These are phyloP conservation scores for Gymnocephalus cernua DNA, from an alignment of 2,113 vertebrate genomes.

Conservation along the genomic window DNA sequence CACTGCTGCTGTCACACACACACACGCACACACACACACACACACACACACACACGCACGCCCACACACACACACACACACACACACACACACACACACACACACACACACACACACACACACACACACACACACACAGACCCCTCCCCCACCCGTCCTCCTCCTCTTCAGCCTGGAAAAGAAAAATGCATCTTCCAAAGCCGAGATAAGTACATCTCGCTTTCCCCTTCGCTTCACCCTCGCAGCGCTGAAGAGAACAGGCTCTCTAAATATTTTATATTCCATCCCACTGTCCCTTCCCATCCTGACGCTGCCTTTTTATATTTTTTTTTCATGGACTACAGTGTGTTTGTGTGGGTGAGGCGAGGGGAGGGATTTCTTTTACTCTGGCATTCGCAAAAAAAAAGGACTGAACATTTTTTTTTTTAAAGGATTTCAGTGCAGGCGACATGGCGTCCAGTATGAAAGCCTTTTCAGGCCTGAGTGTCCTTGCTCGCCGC, in stretches of 20 bases:
- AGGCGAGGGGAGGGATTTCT: slow-evolving; percentile 23
- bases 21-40: no score
- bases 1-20: no score
- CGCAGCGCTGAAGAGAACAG: slow-evolving; percentile 67
- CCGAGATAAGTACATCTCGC: slow-evolving; percentile 66
- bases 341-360: slow-evolving; percentile 10
- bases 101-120: no score
- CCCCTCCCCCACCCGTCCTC: slow-evolving; percentile 58
- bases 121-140: background rate
- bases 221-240: slow-evolving; percentile 64
- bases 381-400: slow-evolving; percentile 44
- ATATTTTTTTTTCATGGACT: slow-evolving; percentile 42
- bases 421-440: no score
- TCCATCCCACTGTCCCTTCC: slow-evolving; percentile 63
- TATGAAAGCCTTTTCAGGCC: slow-evolving; percentile 34
- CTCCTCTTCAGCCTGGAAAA: slow-evolving; percentile 47
- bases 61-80: background rate
- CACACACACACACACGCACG: no score
- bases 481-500: slow-evolving; percentile 29
- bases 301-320: slow-evolving; percentile 60
- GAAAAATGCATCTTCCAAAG: slow-evolving; percentile 62
- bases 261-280: slow-evolving; percentile 82
- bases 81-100: no score
- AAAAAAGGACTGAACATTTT: no score
- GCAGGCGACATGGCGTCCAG: slow-evolving; percentile 2